Evolutionary conservation across 2,113 vertebrate genomes (phyloP), one percentile per base, ranked within the genome.

Genomic region (Tinamus guttatus): DNA sequence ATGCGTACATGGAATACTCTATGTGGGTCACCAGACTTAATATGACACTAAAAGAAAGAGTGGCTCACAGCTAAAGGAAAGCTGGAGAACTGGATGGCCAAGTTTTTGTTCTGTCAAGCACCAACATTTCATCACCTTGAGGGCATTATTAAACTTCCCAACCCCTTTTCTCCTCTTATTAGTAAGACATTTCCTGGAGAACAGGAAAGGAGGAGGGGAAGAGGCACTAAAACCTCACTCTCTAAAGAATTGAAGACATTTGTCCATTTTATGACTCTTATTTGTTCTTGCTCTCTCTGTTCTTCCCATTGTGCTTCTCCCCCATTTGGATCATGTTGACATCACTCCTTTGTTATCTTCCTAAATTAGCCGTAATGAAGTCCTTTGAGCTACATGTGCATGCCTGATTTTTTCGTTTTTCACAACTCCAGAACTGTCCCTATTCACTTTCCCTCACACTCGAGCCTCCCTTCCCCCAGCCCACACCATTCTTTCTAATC

Each of bases 341-440:
- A 27, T 96, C 90, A 84, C 45, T 67, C 87, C 76, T 97, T 94
- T 96, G 95, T 97, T 95, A 96, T 76, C 85, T 94, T 92, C 93
- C 87, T 94, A 95, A 97, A 97, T 97, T 93, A 96, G 91, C 95
- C 96, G 97, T 78, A 93, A 96, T 91, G 75, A 95, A 93, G 85
- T 91, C 92, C 90, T 97, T 94, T 88, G 90, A 96, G 79, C 73
- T 59, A 54, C 65, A 91, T 91, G 58, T 87, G 54, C 69, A 89
- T 13, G 67, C 95, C 94, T 96, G 95, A 83, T 92, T 97, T 97
- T 92, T 92, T 67, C 27, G 5, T 73, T 73, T 95, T 93, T 95
- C 18, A 1, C 9, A 91, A 83, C 92, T 95, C 90, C 12, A 18
- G 22, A 87, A 81, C 41, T 21, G 1, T 49, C 49, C 84, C 49